Evolutionary conservation across 2,888 invertebrate species (phyloP), one percentile per base, ranked within the genome.

Genomic region (Lysandra coridon): DNA sequence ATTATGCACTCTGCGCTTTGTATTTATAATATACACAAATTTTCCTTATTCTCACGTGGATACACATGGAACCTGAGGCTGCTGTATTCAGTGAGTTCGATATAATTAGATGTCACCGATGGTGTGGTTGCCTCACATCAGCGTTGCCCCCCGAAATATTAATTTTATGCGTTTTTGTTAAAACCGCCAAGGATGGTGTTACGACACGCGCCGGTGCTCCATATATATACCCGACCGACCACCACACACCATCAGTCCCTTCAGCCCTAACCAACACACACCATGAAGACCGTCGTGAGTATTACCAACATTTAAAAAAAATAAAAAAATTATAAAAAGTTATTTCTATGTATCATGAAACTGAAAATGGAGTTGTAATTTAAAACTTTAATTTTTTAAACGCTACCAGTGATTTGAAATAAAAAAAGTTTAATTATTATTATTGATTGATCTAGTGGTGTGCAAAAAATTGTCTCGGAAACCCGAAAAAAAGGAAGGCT

Each of bases 261-360:
- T 37, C 79, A 60, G n/a, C 14, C 73, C 30, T 53, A 12, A 76
- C 5, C 79, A 17, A 74, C 33, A 53, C 79, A 69, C 81, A 82
- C 80, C 78, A 82, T 82, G 82, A 82, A 81, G 76, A 37, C 80
- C 17, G 84, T 85, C 79, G 85, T 86, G 79, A 86, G 86, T 86
- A 81, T 79, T 73, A 7, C 17, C 14, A 12, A 49, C 14, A 37
- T 14, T n/a, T 17, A 10, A 23, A 62, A n/a, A 6, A n/a, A 62
- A 7, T 0, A 7, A 64, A 64, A 64, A 23, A 30, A 23, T 30
- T 7, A 30, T 62, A 64, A 64, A 10, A 64, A 64, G 30, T n/a
- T n/a, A 12, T 23, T 64, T 10, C 64, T 30, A 23, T 4, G 23
- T 23, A 23, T 30, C 12, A 2, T 64, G 12, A 64, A 30, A 30